phyloP scores from a whole-genome alignment of 2,888 invertebrate species.

The Cephus pulcher region DNA sequence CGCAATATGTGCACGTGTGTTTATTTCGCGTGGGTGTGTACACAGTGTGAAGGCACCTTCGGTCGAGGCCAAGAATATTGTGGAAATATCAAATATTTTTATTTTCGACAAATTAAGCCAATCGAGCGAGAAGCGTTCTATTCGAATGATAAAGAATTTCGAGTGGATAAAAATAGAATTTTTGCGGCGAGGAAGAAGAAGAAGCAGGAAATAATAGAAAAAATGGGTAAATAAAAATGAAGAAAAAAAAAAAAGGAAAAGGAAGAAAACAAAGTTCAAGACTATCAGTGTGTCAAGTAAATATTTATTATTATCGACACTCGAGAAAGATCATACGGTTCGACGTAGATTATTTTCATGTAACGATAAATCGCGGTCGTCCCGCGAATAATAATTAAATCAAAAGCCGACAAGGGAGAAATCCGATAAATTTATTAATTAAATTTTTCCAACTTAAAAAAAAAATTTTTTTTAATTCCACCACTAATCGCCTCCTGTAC shows the following conservation, averaged over 20 bases:
- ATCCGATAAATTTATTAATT: neutral
- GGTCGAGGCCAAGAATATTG: no score
- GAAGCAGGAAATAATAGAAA: neutral
- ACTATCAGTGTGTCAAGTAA: neutral
- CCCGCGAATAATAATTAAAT: neutral
- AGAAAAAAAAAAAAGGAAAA: neutral
- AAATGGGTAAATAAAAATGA: neutral
- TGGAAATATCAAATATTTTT: no score
- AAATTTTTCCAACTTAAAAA: neutral
- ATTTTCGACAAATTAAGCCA: neutral
- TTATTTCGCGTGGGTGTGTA: no score
- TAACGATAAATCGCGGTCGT: neutral
- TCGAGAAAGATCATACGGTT: neutral
- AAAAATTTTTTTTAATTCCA: neutral
- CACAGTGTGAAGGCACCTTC: no score
- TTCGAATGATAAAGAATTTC: neutral
- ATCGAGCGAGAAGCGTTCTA: neutral
- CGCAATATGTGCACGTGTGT: no score
- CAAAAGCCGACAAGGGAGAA: neutral
- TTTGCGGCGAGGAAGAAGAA: neutral
- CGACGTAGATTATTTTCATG: neutral
- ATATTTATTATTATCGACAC: neutral
- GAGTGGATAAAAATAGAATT: neutral
- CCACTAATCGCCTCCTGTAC: no score
- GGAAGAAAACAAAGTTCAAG: neutral